Evolutionary conservation across 1,140 invertebrate genomes (phyloP).

Genomic region (Pollicipes pollicipes): DNA sequence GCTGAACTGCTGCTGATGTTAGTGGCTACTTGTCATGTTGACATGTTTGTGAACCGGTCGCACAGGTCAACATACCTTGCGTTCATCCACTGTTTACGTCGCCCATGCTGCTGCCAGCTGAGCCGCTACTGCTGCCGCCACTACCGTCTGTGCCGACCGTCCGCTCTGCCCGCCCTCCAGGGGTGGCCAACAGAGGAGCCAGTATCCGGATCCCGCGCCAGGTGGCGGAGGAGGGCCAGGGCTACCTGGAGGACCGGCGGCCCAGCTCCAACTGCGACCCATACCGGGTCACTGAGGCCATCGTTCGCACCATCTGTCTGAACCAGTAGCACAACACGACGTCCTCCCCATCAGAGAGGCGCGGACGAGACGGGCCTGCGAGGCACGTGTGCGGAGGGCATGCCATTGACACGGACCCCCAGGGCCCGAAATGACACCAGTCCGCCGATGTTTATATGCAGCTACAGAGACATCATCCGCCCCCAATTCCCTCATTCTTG

Average conservation of each 20-base stretch:
- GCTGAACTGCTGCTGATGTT: no score
- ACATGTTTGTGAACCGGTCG: no score
- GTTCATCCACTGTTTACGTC: no score
- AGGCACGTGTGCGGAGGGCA: not conserved
- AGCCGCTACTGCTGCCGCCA: no score
- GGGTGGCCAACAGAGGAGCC: conserved; percentile 34
- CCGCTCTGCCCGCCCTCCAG: no score
- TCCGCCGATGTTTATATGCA: not conserved
- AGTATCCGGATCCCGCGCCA: conserved; percentile 51
- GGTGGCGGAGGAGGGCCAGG: conserved; percentile 68
- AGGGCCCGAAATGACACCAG: conserved; percentile 7
- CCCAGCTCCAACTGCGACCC: conserved; percentile 89
- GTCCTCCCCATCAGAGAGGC: not conserved
- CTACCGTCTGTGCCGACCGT: no score
- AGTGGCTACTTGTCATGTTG: no score
- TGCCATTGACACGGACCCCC: not conserved
- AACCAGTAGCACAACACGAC: conserved; percentile 37
- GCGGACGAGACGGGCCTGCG: not conserved
- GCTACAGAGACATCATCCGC: not conserved
- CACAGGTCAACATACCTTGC: no score
- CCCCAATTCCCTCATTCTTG: no score
- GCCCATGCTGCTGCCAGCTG: no score
- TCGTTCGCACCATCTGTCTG: conserved; percentile 50
- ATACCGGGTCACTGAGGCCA: conserved; percentile 51
- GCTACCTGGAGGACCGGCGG: conserved; percentile 82